Conservation (phyloP, 2,888 invertebrate genomes). For the Tetragonula carbonaria region DNA sequence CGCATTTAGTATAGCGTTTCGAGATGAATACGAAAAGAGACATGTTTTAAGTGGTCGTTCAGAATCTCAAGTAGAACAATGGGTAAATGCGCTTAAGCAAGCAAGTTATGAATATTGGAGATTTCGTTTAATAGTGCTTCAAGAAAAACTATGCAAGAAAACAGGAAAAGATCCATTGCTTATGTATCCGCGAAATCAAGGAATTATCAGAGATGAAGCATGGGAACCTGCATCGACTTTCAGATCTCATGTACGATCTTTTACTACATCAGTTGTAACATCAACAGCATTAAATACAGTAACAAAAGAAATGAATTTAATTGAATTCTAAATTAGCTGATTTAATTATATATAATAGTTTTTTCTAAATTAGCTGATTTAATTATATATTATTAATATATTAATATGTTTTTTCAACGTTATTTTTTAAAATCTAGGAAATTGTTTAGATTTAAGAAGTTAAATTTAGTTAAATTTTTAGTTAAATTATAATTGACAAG, state of each 20-base stretch:
- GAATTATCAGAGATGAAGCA: constrained; percentile 81
- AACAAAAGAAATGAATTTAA: constrained; percentile 76
- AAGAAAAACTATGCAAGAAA: constrained; percentile 88
- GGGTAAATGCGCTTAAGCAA: constrained; percentile 88
- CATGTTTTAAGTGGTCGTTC: constrained; percentile 90
- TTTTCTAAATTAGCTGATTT: constrained; percentile 57
- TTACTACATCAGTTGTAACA: constrained; percentile 71
- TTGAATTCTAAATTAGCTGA: constrained; percentile 69
- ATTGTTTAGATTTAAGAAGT: background rate
- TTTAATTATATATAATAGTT: background rate
- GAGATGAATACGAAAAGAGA: constrained; percentile 88
- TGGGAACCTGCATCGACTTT: constrained; percentile 78
- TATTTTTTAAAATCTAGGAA: background rate
- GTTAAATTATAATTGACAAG: too few species aligned
- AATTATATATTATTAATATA: background rate
- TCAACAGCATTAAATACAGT: constrained; percentile 69
- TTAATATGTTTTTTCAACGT: background rate
- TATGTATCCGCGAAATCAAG: constrained; percentile 87
- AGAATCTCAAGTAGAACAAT: constrained; percentile 89
- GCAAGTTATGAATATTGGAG: constrained; percentile 91
- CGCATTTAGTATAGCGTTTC: constrained; percentile 90
- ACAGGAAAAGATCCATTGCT: constrained; percentile 89
- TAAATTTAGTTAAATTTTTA: too few species aligned
- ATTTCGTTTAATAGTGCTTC: constrained; percentile 87
- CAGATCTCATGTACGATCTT: constrained; percentile 78